Evolutionary conservation across 92 coral and sea anemone genomes (phyloP).

Genomic region (Palythoa grandis): DNA sequence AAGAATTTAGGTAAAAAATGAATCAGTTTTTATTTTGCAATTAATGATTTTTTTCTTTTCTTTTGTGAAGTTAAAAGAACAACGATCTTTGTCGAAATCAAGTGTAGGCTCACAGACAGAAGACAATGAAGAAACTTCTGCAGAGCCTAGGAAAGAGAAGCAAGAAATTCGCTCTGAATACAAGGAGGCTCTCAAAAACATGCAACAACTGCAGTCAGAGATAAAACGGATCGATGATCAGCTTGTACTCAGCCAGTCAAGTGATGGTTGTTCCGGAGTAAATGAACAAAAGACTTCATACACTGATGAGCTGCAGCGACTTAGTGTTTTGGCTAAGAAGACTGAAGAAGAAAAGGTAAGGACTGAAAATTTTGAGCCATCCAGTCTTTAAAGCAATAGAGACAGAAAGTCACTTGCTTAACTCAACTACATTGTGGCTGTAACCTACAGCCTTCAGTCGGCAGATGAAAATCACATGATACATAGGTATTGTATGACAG

Average conservation of each 20-base stretch:
- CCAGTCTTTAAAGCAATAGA: neutral
- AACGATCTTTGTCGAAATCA: constrained; percentile 29
- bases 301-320: constrained; percentile 63
- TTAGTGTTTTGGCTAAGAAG: constrained; percentile 64
- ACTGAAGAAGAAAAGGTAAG: constrained; percentile 81
- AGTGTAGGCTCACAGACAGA: constrained; percentile 79
- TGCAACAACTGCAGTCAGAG: constrained; percentile 64
- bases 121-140: constrained; percentile 54
- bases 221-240: constrained; percentile 73
- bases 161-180: constrained; percentile 74
- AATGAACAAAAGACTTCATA: constrained; percentile 67
- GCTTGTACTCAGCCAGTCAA: constrained; percentile 55
- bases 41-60: neutral
- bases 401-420: too few relatives aligned
- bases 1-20: neutral
- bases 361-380: neutral
- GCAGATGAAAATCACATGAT: too few relatives aligned
- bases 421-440: too few relatives aligned
- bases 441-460: too few relatives aligned
- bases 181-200: constrained; percentile 67
- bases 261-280: constrained; percentile 48
- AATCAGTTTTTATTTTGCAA: neutral
- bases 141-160: constrained; percentile 60
- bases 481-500: too few relatives aligned
- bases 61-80: constrained; percentile 24